phyloP scores from a whole-genome alignment of 2,888 invertebrate species.

The Allolobophora icterica region DNA sequence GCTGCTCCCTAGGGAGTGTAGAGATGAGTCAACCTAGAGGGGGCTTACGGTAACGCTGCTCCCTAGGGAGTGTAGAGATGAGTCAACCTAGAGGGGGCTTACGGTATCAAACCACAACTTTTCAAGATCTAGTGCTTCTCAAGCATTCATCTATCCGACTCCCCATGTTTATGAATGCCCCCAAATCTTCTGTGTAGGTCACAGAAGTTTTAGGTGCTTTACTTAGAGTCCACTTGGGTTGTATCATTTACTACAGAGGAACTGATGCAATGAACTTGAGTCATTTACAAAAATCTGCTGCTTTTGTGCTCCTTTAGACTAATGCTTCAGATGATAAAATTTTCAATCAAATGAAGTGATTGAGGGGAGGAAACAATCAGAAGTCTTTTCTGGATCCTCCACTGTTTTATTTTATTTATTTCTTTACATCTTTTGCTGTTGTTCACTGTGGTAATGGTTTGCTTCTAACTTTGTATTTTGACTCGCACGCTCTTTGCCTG shows the following conservation, averaged over 20 bases:
- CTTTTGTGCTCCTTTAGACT: not conserved
- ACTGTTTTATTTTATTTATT: not conserved
- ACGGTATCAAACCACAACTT: no score
- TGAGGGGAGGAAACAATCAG: not conserved
- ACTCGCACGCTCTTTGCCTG: not conserved
- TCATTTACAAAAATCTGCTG: not conserved
- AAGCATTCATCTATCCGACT: no score
- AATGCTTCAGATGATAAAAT: not conserved
- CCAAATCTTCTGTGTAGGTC: not conserved
- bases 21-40: no score
- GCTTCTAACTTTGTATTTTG: not conserved
- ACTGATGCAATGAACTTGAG: not conserved
- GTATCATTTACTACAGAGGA: not conserved
- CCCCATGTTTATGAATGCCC: no score
- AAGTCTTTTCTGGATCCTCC: not conserved
- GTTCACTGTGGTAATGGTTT: not conserved
- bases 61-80: no score
- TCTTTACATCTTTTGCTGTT: not conserved
- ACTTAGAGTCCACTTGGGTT: not conserved
- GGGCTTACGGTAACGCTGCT: no score
- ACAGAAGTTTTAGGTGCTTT: not conserved
- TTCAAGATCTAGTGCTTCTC: no score
- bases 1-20: no score
- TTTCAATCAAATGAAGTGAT: not conserved
- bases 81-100: no score